These are phyloP conservation scores for Channa maculata DNA, from an alignment of 2,113 vertebrate genomes.

Conservation along the genomic window DNA sequence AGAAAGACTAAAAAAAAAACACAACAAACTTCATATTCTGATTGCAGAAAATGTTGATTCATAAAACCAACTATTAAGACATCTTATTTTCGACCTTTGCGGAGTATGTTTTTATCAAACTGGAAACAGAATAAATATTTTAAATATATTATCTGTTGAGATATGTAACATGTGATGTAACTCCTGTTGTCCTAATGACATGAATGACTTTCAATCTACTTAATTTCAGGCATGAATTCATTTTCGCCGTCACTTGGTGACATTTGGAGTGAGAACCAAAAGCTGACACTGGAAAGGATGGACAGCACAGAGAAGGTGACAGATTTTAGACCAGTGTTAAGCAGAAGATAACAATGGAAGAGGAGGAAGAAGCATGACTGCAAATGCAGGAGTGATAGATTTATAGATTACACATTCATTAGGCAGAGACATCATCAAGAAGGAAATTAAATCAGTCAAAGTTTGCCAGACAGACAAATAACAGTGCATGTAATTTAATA, in stretches of 20 bases:
- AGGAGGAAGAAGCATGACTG: not conserved
- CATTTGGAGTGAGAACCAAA: too few relatives aligned
- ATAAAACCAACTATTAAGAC: too few relatives aligned
- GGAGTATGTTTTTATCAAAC: too few relatives aligned
- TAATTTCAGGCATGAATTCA: not conserved
- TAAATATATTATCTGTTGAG: too few relatives aligned
- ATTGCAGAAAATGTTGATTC: too few relatives aligned
- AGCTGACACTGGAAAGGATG: not conserved
- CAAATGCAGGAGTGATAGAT: not conserved
- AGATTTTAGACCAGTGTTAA: not conserved
- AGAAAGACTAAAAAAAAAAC: too few relatives aligned
- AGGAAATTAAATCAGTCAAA: not conserved
- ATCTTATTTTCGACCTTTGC: too few relatives aligned
- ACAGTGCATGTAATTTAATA: slow-evolving; percentile 41
- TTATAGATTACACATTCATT: not conserved
- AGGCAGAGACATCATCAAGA: not conserved
- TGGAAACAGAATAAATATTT: too few relatives aligned
- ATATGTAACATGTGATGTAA: too few relatives aligned
- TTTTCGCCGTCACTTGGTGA: not conserved
- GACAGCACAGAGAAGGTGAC: not conserved
- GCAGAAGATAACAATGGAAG: not conserved
- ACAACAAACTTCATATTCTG: too few relatives aligned
- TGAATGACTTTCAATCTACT: not conserved
- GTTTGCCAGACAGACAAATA: not conserved
- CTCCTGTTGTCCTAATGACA: not conserved